A percentile compares a stretch with the other conserved stretches of the same genome.
Evolutionary conservation across 2,797 vertebrate species (phyloP).

Genomic region (Gastrophryne carolinensis): DNA sequence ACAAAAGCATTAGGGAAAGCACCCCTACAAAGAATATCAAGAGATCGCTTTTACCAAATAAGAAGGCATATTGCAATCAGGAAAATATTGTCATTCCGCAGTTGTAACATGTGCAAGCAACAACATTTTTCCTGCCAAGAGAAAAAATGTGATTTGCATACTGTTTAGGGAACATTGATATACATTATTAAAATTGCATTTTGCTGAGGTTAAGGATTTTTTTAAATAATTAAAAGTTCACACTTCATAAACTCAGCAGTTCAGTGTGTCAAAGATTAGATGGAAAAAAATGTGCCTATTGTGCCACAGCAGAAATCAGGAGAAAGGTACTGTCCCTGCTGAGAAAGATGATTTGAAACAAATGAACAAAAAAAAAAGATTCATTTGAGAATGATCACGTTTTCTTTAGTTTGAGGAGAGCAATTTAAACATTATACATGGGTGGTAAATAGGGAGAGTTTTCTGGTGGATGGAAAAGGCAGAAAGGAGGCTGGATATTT

Average conservation of each 20-base stretch:
- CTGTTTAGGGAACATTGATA: constrained; percentile 20
- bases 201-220: not conserved
- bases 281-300: too few species aligned
- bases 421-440: too few species aligned
- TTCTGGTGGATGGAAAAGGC: too few species aligned
- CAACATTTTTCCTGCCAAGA: constrained; percentile 16
- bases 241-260: not conserved
- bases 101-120: constrained; percentile 23
- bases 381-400: too few species aligned
- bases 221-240: not conserved
- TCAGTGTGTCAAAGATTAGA: not conserved
- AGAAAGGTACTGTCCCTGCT: too few species aligned
- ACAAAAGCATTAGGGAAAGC: constrained; percentile 44
- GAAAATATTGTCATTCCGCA: constrained; percentile 43
- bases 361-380: too few species aligned
- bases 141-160: constrained; percentile 25
- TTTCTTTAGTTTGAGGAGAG: too few species aligned
- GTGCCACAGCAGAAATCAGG: too few species aligned
- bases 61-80: constrained; percentile 34
- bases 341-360: too few species aligned
- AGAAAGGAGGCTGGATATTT: too few species aligned
- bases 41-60: constrained; percentile 39
- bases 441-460: too few species aligned
- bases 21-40: constrained; percentile 45
- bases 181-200: constrained; percentile 12